phyloP scores from a whole-genome alignment of 1,140 invertebrate species.

The Camponotus floridanus region DNA sequence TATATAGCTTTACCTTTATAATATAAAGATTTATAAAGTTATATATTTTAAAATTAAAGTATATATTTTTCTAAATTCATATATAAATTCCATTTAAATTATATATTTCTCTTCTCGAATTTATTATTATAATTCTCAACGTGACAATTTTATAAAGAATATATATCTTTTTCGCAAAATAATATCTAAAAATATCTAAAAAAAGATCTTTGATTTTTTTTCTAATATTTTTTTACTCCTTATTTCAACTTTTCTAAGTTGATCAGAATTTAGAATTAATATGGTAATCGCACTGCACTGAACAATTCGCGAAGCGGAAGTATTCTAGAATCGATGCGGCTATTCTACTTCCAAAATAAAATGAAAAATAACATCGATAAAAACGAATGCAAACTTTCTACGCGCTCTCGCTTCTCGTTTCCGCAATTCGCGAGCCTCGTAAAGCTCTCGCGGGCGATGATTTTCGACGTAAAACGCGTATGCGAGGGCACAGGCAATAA shows the following conservation, averaged over 20 bases:
- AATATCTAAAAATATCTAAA: neutral
- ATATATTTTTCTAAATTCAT: too few species aligned
- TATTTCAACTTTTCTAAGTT: neutral
- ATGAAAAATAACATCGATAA: slow-evolving; percentile 19
- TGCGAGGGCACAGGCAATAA: slow-evolving; percentile 42
- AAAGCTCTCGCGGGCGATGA: slow-evolving; percentile 57
- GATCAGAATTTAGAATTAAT: neutral
- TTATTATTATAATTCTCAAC: neutral
- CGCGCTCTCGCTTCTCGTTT: slow-evolving; percentile 29
- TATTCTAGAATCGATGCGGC: neutral
- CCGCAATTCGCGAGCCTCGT: slow-evolving; percentile 44
- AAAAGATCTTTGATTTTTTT: neutral
- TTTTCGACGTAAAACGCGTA: slow-evolving; percentile 51
- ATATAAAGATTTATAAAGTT: too few species aligned
- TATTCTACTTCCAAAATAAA: neutral
- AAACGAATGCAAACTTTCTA: neutral
- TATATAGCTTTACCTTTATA: too few species aligned
- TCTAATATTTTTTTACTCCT: neutral
- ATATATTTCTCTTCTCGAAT: neutral
- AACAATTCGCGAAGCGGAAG: neutral
- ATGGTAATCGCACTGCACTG: neutral
- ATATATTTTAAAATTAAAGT: too few species aligned
- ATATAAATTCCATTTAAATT: too few species aligned
- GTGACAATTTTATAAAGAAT: too few species aligned
- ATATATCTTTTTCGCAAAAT: too few species aligned